A percentile compares a stretch with the other conserved stretches of the same genome.
These are phyloP conservation scores for Dicyrtomina minuta DNA, from an alignment of 2,888 invertebrate species.

Conservation along the genomic window DNA sequence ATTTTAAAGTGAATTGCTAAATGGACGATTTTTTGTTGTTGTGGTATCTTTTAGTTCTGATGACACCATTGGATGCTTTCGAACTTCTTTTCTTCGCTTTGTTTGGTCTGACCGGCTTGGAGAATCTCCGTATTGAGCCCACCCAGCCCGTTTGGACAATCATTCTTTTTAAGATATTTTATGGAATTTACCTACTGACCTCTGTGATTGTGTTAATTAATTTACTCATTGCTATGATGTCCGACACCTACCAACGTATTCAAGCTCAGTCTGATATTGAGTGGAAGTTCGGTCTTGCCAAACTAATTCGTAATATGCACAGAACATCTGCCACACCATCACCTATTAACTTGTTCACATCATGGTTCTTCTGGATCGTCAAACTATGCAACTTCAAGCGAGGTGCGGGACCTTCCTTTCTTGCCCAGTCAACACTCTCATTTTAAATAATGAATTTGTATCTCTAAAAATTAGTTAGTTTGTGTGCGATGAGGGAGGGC, in stretches of 20 bases:
- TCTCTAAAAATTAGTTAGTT: no score
- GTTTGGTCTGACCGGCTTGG: slow-evolving; percentile 88
- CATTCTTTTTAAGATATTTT: slow-evolving; percentile 84
- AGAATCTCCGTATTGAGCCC: slow-evolving; percentile 65
- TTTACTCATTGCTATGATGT: slow-evolving; percentile 99
- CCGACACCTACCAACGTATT: slow-evolving; percentile 98
- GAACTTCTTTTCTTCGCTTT: slow-evolving; percentile 98
- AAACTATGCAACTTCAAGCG: slow-evolving; percentile 68
- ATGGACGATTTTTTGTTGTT: no score
- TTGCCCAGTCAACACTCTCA: no score
- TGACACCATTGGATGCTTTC: slow-evolving; percentile 88
- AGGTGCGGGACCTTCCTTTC: slow-evolving; percentile 23
- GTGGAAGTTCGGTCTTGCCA: slow-evolving; percentile 99
- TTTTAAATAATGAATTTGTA: no score
- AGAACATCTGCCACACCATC: slow-evolving; percentile 94
- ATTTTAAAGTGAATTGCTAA: no score
- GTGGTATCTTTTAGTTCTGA: slow-evolving; percentile 86
- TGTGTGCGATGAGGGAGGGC: no score
- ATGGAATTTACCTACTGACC: slow-evolving; percentile 97
- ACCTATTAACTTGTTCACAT: slow-evolving; percentile 94
- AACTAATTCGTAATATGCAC: slow-evolving; percentile 98
- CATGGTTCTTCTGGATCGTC: slow-evolving; percentile 84
- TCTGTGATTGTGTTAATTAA: slow-evolving; percentile 97
- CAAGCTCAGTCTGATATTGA: slow-evolving; percentile 99
- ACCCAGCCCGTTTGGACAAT: slow-evolving; percentile 77